Base-by-base conservation (phyloP, 2,888 invertebrate species). In the Agrotis exclamationis region DNA sequence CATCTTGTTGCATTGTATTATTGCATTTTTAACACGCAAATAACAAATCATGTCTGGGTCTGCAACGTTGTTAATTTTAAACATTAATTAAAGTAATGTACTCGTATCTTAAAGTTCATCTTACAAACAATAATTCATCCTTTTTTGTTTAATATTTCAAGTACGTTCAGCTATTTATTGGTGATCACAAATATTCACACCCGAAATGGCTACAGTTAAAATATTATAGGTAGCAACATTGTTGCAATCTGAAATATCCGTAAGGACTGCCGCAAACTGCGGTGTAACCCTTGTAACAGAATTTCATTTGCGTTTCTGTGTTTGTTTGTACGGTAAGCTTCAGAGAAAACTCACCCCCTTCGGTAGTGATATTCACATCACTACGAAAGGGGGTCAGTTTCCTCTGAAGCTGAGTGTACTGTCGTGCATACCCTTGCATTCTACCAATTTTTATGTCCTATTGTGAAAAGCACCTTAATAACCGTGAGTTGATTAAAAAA, bases 81-180 rank as follows among this genome's bases (percentile, higher is more conserved):
- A 79, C 59, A 51, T 1, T 60, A 64, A 63, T 75, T 76, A 48
- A n/a, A 57, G 14, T 51, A 24, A n/a, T 58, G 48, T 3, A n/a
- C n/a, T n/a, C n/a, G n/a, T n/a, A 39, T 50, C 33, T 65, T 64
- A n/a, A 74, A 51, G 44, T 70, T 44, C 74, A 70, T 13, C 1
- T 24, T 39, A 33, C 22, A 16, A 58, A 13, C 13, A 59, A 72
- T 59, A 72, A 65, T 28, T 76, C 24, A 45, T 54, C 50, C 24
- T 20, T 45, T 54, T 68, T 62, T 33, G 66, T 18, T 50, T 50
- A 50, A 75, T 76, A 73, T 84, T 85, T 84, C 80, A 85, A 86
- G 83, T 76, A 80, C 85, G 68, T 53, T 74, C 77, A 80, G 76
- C 68, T 82, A 89, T 87, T 85, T 87, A 88, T 88, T 85, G 82